Conservation (phyloP, 2,113 vertebrate species). For the Scopus umbretta region DNA sequence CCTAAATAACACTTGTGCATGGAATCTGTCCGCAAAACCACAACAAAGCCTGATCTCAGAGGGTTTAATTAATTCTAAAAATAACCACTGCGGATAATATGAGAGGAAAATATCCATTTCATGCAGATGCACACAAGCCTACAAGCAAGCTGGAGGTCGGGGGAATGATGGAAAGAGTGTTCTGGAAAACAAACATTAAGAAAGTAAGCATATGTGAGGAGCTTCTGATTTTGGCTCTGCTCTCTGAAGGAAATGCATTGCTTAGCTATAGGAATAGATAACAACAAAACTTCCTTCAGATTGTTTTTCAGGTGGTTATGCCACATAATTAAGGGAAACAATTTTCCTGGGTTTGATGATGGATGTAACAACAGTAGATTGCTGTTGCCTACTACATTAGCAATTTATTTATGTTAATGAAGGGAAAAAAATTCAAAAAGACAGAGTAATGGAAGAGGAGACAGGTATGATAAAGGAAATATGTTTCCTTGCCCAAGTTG, state of each 20-base stretch:
- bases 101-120: background rate
- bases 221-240: background rate
- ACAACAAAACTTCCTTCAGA: background rate
- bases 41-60: background rate
- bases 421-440: background rate
- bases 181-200: background rate
- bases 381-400: background rate
- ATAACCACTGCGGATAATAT: background rate
- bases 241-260: background rate
- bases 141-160: background rate
- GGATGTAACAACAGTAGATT: background rate
- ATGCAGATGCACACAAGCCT: background rate
- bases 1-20: background rate
- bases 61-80: conserved; percentile 14
- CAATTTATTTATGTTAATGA: background rate
- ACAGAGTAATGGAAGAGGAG: background rate
- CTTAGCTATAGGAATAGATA: background rate
- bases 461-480: background rate
- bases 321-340: background rate
- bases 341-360: background rate
- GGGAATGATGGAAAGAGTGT: background rate
- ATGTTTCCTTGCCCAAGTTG: background rate
- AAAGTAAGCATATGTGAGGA: background rate
- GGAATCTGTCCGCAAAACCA: background rate
- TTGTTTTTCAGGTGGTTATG: background rate